Conservation (phyloP, 2,113 vertebrate species). For the Daubentonia madagascariensis region DNA sequence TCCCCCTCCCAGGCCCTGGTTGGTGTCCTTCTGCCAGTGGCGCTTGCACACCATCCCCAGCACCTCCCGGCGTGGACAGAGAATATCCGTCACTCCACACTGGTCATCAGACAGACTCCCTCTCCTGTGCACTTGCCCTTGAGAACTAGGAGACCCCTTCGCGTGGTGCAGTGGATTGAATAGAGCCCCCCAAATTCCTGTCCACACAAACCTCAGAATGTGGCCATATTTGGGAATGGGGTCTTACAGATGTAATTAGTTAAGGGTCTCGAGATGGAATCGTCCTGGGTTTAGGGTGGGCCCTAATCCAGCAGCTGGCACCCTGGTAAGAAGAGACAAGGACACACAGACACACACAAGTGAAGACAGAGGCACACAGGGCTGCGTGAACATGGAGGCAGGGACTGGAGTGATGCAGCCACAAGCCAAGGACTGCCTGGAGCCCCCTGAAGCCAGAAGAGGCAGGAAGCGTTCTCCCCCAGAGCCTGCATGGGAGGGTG, state of each 20-base stretch:
- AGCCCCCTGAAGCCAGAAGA: not conserved
- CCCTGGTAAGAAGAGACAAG: not conserved
- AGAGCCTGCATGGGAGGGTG: not conserved
- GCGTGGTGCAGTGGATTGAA: accelerated
- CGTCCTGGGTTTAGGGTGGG: not conserved
- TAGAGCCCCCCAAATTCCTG: accelerated
- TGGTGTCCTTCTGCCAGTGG: accelerated
- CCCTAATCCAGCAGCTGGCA: accelerated
- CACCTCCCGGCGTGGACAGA: not conserved
- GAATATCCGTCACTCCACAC: accelerated
- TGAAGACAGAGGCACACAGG: not conserved
- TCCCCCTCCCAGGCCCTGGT: accelerated
- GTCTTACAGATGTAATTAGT: not conserved
- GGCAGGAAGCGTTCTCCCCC: too few relatives aligned
- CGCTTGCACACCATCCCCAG: accelerated
- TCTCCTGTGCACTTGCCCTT: accelerated
- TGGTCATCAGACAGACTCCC: accelerated
- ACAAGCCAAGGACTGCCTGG: accelerated
- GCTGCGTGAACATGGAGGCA: accelerated
- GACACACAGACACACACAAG: not conserved
- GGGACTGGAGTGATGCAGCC: accelerated
- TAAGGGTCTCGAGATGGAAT: not conserved
- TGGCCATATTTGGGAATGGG: not conserved
- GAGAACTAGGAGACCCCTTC: not conserved
- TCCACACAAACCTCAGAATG: too few relatives aligned